phyloP scores from a whole-genome alignment of 37 sponge, comb jelly and placozoan species.

The Tethya wilhelma region DNA sequence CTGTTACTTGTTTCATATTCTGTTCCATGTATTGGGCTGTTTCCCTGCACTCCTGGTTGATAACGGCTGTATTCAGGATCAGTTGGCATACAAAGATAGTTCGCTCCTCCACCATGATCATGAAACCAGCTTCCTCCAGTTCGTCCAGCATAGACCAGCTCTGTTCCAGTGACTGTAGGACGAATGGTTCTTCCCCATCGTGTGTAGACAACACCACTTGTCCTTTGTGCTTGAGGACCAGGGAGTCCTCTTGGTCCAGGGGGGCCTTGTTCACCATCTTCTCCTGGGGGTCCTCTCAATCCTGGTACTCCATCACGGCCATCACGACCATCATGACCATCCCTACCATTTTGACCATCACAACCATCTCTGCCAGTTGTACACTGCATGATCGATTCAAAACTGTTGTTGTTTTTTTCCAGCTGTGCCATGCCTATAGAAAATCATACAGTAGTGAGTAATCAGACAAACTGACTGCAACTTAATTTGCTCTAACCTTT shows the following conservation, averaged over 20 bases:
- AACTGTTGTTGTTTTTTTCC: too few relatives aligned
- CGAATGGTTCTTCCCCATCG: constrained; percentile 63
- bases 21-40: constrained; percentile 36
- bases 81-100: constrained; percentile 60
- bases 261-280: not conserved
- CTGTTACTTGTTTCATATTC: constrained; percentile 44
- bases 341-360: too few relatives aligned
- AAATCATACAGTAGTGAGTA: too few relatives aligned
- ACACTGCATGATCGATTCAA: too few relatives aligned
- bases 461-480: too few relatives aligned
- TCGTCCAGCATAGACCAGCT: constrained; percentile 39
- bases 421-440: too few relatives aligned
- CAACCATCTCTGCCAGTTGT: too few relatives aligned
- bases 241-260: not conserved
- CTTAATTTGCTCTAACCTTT: too few relatives aligned
- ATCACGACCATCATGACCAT: too few relatives aligned
- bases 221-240: not conserved
- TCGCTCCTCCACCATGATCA: constrained; percentile 52
- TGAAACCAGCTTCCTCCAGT: constrained; percentile 14
- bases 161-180: constrained; percentile 52
- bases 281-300: not conserved
- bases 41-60: not conserved
- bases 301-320: not conserved
- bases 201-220: constrained; percentile 45
- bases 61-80: constrained; percentile 11